These are phyloP conservation scores for Gadus chalcogrammus DNA, from an alignment of 2,113 vertebrate species.

Conservation along the genomic window DNA sequence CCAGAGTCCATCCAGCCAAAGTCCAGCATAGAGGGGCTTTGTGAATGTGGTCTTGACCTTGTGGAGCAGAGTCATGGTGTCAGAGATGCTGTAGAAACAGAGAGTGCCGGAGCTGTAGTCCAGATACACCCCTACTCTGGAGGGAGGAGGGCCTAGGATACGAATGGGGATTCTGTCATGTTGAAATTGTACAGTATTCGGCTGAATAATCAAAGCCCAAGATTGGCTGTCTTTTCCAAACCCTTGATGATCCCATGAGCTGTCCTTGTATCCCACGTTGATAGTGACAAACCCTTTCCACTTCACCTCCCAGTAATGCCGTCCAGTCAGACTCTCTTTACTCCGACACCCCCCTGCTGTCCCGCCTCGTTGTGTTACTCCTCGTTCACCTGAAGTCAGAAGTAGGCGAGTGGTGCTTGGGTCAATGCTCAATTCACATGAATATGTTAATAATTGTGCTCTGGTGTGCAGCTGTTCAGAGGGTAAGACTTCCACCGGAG, in stretches of 20 bases:
- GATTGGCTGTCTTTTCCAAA: conserved; percentile 23
- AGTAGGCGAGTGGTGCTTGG: not conserved
- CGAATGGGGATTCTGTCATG: conserved; percentile 44
- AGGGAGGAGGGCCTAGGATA: conserved; percentile 41
- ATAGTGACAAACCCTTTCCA: no score
- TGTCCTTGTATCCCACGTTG: not conserved
- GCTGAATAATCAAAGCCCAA: conserved; percentile 57
- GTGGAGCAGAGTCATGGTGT: conserved; percentile 35
- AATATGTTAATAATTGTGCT: conserved; percentile 11
- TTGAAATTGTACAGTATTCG: conserved; percentile 30
- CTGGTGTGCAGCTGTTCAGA: conserved; percentile 3
- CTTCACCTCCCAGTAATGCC: no score
- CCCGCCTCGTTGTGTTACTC: no score
- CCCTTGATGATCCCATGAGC: not conserved
- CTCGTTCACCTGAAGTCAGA: no score
- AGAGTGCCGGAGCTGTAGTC: conserved; percentile 63
- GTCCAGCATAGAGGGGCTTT: conserved; percentile 21
- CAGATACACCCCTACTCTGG: conserved; percentile 70
- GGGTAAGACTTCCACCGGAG: rapidly evolving
- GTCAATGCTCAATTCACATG: conserved; percentile 9
- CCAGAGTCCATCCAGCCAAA: conserved; percentile 36
- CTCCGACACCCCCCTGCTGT: no score
- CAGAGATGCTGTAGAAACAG: conserved; percentile 73
- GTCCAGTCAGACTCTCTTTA: no score
- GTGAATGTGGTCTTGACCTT: conserved; percentile 22